Percentiles rank a stretch among this genome's conserved stretches.
These are phyloP conservation scores for Epicauta chinensis DNA, from an alignment of 1,140 invertebrate species.

Conservation along the genomic window DNA sequence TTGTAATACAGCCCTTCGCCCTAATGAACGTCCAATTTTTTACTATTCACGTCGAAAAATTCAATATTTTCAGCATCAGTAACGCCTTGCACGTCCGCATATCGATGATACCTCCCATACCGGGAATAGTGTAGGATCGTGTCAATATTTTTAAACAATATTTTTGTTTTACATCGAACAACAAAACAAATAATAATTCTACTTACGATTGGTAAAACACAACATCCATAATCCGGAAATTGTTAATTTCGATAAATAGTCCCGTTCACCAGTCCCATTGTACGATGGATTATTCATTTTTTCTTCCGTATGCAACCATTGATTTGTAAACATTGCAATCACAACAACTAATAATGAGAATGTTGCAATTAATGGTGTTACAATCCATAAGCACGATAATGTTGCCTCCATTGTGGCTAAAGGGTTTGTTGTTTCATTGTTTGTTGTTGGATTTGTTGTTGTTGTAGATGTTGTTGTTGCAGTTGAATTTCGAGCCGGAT, in stretches of 20 bases:
- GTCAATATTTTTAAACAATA: too few species aligned
- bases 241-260: constrained; percentile 59
- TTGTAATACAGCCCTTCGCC: too few species aligned
- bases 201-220: constrained; percentile 66
- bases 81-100: too few species aligned
- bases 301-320: constrained; percentile 65
- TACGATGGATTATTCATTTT: constrained; percentile 59
- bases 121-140: too few species aligned
- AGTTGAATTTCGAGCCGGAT: constrained; percentile 21
- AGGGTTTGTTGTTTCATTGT: too few species aligned
- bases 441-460: constrained; percentile 20
- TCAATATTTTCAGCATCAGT: too few species aligned
- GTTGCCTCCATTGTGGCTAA: constrained; percentile 48
- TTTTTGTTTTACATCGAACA: too few species aligned
- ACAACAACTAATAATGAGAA: constrained; percentile 56
- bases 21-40: too few species aligned
- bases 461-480: constrained; percentile 11
- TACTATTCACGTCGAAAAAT: too few species aligned
- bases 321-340: constrained; percentile 59
- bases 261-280: constrained; percentile 56
- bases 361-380: constrained; percentile 58
- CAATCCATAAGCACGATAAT: constrained; percentile 54
- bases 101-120: too few species aligned
- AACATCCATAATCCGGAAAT: constrained; percentile 64
- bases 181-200: too few species aligned